These are phyloP conservation scores for Drosophila pseudotakahashii DNA, from an alignment of 2,888 invertebrate species.

Conservation along the genomic window DNA sequence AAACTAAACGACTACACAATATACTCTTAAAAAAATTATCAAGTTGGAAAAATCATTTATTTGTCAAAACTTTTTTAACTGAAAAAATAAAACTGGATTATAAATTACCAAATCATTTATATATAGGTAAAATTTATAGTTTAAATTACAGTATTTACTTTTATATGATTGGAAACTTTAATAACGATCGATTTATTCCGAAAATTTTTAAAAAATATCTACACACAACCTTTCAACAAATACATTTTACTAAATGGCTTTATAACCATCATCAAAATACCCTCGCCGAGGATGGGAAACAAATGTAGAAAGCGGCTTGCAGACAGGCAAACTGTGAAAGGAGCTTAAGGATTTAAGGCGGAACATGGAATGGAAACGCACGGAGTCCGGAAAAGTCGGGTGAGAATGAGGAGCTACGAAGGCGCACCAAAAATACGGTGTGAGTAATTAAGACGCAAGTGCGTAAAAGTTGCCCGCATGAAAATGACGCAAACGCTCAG, in stretches of 20 bases:
- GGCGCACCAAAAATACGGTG: slow-evolving; percentile 31
- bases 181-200: too few relatives aligned
- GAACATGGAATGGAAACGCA: slow-evolving; percentile 36
- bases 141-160: too few relatives aligned
- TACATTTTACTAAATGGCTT: neutral
- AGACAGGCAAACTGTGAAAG: slow-evolving; percentile 45
- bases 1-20: neutral
- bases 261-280: slow-evolving; percentile 8
- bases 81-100: too few relatives aligned
- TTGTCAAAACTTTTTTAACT: too few relatives aligned
- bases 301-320: slow-evolving; percentile 7
- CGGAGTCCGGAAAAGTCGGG: neutral
- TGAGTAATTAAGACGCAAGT: slow-evolving; percentile 67
- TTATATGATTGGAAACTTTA: too few relatives aligned
- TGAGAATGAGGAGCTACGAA: slow-evolving; percentile 1
- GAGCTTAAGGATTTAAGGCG: slow-evolving; percentile 66
- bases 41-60: too few relatives aligned
- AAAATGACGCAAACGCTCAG: slow-evolving; percentile 53
- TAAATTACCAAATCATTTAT: too few relatives aligned
- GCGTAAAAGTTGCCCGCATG: slow-evolving; percentile 59
- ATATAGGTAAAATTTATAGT: too few relatives aligned
- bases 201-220: too few relatives aligned
- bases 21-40: slow-evolving; percentile 3
- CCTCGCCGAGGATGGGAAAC: neutral
- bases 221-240: too few relatives aligned